Evolutionary conservation across 2,797 vertebrate genomes (phyloP).

Genomic region (Agapornis canus): DNA sequence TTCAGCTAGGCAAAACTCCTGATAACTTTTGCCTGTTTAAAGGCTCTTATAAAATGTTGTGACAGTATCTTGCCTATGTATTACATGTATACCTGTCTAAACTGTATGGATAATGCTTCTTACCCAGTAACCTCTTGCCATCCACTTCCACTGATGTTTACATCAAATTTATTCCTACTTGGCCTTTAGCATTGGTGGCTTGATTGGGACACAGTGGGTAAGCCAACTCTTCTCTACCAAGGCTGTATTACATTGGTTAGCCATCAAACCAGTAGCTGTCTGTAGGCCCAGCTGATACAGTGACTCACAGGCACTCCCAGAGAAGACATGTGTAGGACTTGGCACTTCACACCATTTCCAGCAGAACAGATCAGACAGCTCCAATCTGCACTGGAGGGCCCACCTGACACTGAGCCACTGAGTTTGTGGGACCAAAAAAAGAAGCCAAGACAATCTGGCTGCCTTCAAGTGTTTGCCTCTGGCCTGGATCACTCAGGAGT

Average conservation of each 20-base stretch:
- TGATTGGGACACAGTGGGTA: fast-evolving
- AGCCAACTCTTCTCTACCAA: neutral
- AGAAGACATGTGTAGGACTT: neutral
- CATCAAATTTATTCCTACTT: neutral
- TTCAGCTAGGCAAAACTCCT: neutral
- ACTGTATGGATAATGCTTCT: neutral
- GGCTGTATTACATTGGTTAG: neutral
- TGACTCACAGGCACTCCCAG: neutral
- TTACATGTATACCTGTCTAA: neutral
- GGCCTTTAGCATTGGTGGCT: neutral
- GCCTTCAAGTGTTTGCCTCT: neutral
- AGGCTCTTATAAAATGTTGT: neutral
- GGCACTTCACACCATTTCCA: neutral
- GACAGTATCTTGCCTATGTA: neutral
- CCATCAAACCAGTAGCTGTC: neutral
- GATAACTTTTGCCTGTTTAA: conserved; percentile 2
- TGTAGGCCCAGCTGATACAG: neutral
- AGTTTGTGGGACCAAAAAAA: neutral
- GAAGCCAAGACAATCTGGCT: neutral
- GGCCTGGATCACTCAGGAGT: neutral
- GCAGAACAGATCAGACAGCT: neutral
- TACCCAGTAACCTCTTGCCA: neutral
- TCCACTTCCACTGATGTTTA: neutral
- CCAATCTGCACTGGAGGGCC: neutral
- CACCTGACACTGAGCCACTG: neutral